Percentiles rank a stretch among this genome's conserved stretches.
phyloP scores from a whole-genome alignment of 2,113 vertebrate species.

The Rhombomys opimus region DNA sequence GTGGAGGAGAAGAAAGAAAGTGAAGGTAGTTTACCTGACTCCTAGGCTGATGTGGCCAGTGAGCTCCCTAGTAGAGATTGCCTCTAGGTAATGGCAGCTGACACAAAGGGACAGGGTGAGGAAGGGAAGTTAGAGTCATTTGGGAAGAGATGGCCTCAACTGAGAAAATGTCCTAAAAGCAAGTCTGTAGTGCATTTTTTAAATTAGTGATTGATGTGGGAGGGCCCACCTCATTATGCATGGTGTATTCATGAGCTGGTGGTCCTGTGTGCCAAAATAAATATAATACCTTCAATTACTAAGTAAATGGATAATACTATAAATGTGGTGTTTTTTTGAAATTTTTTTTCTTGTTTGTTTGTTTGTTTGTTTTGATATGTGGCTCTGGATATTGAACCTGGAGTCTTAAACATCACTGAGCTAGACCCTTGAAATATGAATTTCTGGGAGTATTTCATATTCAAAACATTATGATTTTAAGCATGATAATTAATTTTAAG shows the following conservation, averaged over 20 bases:
- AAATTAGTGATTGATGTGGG: too few species aligned
- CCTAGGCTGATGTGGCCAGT: neutral
- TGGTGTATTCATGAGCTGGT: neutral
- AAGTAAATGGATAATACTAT: neutral
- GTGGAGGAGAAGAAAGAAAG: neutral
- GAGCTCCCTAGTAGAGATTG: neutral
- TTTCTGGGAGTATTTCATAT: neutral
- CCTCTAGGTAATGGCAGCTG: neutral
- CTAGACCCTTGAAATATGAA: neutral
- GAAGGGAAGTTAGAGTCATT: neutral
- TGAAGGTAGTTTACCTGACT: neutral
- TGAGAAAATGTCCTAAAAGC: too few species aligned
- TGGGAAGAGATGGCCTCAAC: too few species aligned
- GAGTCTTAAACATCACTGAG: neutral
- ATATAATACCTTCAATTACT: conserved; percentile 21
- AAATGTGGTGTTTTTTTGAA: neutral
- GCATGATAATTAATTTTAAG: neutral
- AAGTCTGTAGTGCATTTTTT: too few species aligned
- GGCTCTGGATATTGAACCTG: neutral
- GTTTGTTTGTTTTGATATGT: neutral
- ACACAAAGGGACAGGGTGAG: neutral
- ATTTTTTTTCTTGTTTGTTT: neutral
- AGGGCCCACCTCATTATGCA: neutral
- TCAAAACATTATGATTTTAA: neutral
- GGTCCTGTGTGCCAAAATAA: neutral